Evolutionary conservation across 2,888 invertebrate genomes (phyloP), one percentile per base, ranked within the genome.

Genomic region (Ichneumon xanthorius): DNA sequence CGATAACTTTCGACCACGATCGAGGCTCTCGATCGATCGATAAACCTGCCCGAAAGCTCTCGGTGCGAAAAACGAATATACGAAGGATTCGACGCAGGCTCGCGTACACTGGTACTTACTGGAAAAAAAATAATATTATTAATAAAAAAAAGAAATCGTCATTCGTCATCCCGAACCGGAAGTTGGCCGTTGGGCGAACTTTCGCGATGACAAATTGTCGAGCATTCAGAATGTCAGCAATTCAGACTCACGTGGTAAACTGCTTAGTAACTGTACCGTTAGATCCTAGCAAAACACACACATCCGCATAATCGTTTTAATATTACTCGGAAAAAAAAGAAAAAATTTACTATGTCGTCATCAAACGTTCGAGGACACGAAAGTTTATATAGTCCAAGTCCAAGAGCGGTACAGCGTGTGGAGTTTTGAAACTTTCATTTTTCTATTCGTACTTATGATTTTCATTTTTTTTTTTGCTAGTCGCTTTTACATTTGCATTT

Each of bases 181-280:
- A 71, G 55, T 76, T 71, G 26, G 22, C 30, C 40, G n/a, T 63
- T 65, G 53, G 77, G 45, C 61, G 48, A 55, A 55, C 33, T 40
- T 71, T 61, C 50, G 50, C 68, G 70, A 85, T 40, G 73, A 75
- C 82, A 79, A 84, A 75, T 81, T 84, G 77, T 58, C 53, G 48
- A 30, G 40, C 84, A 87, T 89, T 88, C 88, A 85, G 87, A 88
- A 86, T 88, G 84, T 61, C 85, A 89, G 86, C 86, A 86, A 80
- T 83, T 86, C 86, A 77, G 77, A 82, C 83, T 83, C 86, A 83
- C 86, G 86, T 83, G 86, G 86, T 86, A 86, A 83, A 86, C 63
- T 86, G 86, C 86, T 86, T 86, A 86, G 86, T 86, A 86, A 86
- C 86, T 86, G 86, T 86, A 86, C 86, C 86, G 86, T 86, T 86